phyloP scores from a whole-genome alignment of 2,113 vertebrate genomes.

The Tapirus terrestris region DNA sequence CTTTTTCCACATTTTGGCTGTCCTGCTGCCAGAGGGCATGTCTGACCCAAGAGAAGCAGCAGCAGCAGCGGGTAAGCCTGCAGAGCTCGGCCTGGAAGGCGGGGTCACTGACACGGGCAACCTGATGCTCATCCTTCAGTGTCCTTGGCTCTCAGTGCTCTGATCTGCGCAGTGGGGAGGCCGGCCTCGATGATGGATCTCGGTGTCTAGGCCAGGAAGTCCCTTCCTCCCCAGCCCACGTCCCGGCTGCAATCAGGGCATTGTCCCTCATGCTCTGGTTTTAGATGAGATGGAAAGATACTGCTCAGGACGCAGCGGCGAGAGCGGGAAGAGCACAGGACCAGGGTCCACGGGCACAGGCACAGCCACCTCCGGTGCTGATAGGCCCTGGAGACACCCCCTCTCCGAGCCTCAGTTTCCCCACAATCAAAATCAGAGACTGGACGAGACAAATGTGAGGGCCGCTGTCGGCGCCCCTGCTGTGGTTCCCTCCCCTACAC shows the following conservation, averaged over 20 bases:
- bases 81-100: neutral
- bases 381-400: rapidly evolving
- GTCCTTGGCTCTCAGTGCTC: neutral
- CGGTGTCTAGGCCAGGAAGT: neutral
- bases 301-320: neutral
- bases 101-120: rapidly evolving
- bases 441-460: rapidly evolving
- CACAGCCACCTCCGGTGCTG: rapidly evolving
- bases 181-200: too few relatives aligned
- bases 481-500: neutral
- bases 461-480: neutral
- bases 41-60: neutral
- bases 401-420: neutral
- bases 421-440: neutral
- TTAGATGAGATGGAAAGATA: neutral
- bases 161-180: neutral
- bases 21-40: neutral
- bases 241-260: neutral
- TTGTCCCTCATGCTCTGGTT: neutral
- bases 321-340: rapidly evolving
- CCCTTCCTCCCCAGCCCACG: neutral
- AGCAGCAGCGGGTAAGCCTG: rapidly evolving
- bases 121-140: neutral
- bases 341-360: neutral
- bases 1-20: neutral